A percentile compares a stretch with the other conserved stretches of the same genome.
These are phyloP conservation scores for Petrophora chlorosata DNA, from an alignment of 2,888 invertebrate species.

Conservation along the genomic window DNA sequence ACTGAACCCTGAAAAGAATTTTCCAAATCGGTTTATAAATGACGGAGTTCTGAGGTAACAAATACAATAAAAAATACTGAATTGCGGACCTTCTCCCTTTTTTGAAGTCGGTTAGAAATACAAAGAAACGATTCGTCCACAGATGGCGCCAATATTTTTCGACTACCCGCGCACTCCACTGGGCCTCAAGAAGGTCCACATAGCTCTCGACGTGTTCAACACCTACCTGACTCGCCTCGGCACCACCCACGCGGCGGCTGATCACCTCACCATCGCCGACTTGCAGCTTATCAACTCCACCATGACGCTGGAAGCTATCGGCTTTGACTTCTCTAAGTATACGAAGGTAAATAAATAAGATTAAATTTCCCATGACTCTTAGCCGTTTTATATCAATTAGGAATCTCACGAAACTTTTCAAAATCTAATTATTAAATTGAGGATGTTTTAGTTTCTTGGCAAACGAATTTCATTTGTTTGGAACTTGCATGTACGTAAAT, in stretches of 20 bases:
- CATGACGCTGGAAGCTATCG: constrained; percentile 83
- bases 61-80: too few relatives aligned
- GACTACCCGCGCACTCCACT: constrained; percentile 88
- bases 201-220: constrained; percentile 77
- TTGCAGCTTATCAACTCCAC: constrained; percentile 88
- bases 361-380: not conserved
- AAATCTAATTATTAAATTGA: too few relatives aligned
- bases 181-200: constrained; percentile 85
- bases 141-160: constrained; percentile 91
- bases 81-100: too few relatives aligned
- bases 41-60: too few relatives aligned
- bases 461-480: too few relatives aligned
- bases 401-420: too few relatives aligned
- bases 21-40: too few relatives aligned
- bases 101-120: too few relatives aligned
- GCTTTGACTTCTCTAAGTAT: constrained; percentile 27
- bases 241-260: constrained; percentile 6
- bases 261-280: constrained; percentile 88
- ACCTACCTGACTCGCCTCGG: constrained; percentile 80
- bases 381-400: not conserved
- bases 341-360: constrained; percentile 20
- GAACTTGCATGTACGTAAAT: too few relatives aligned
- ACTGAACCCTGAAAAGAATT: too few relatives aligned
- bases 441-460: too few relatives aligned
- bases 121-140: too few relatives aligned